Base-by-base conservation (phyloP, 2,888 invertebrate species). In the Campoletis raptor region DNA sequence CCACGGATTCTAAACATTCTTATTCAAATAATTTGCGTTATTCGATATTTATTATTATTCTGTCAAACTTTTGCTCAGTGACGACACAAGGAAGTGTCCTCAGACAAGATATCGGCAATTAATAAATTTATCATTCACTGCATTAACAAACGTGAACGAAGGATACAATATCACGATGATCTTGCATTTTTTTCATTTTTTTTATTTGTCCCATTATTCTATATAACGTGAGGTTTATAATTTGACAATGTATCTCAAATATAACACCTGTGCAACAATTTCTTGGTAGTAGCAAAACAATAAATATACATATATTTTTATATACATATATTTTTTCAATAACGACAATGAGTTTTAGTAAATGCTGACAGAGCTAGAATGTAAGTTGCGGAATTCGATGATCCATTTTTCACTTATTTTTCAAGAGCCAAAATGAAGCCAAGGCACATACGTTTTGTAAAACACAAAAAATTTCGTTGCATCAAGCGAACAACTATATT, bases 361-460 rank as follows among this genome's bases (percentile, higher is more conserved):
- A 73, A 81, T 66, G 81, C 81, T 73, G 66, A 21, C 42, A 36
- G 12, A 3, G 7, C 48, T 69, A 24, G 15, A 18, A 45, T 9
- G 42, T 45, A 64, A 40, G 8, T 61, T 61, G 24, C 24, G 12
- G 15, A 21, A 57, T 74, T 45, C 36, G 57, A 72, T 42, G 45
- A 12, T 45, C 18, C 12, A 42, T 76, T 64, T 64, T 30, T 37
- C 18, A 48, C 15, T 45, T 5, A 1, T n/a, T 48, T n/a, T 66
- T 21, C 45, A n/a, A 48, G 12, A 70, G 61, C 64, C 52, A 18
- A 74, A 79, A 79, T 52, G 57, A 37, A 74, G 74, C 48, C 79
- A 85, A 85, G 85, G 85, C 79, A 69, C 79, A 79, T 57, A 40
- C 18, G 54, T 24, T 54, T 69, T 69, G 36, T 36, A 10, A 48